Percentiles rank a stretch among this genome's conserved stretches.
These are phyloP conservation scores for Xiphophorus couchianus DNA, from an alignment of 2,113 vertebrate genomes.

Conservation along the genomic window DNA sequence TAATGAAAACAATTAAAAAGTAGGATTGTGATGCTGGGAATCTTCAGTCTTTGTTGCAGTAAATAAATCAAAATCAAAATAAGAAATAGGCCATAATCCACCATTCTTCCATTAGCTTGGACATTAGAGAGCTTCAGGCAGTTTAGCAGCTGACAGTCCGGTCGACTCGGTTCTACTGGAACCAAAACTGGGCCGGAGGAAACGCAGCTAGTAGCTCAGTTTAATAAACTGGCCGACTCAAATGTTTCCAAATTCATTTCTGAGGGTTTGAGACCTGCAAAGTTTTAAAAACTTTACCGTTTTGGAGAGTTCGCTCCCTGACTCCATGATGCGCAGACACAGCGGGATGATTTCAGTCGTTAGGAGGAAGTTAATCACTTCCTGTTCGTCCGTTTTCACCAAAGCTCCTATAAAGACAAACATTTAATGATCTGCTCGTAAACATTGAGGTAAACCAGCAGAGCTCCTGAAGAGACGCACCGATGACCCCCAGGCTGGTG, in stretches of 20 bases:
- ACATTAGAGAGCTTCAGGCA: too few relatives aligned
- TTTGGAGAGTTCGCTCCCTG: slow-evolving; percentile 98
- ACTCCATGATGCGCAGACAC: slow-evolving; percentile 98
- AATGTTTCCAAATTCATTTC: not conserved
- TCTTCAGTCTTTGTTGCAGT: not conserved
- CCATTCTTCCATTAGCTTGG: not conserved
- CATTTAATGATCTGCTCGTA: not conserved
- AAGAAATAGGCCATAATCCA: too few relatives aligned
- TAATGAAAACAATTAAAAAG: too few relatives aligned
- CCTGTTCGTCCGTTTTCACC: slow-evolving; percentile 98
- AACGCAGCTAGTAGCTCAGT: not conserved
- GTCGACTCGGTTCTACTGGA: too few relatives aligned
- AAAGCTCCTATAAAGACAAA: slow-evolving; percentile 84
- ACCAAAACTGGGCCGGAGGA: too few relatives aligned
- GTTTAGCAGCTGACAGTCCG: too few relatives aligned
- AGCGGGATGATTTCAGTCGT: slow-evolving; percentile 99
- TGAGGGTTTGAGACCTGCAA: not conserved
- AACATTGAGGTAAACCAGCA: not conserved
- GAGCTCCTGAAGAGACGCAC: slow-evolving; percentile 64
- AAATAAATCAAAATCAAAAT: not conserved
- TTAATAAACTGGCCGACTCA: not conserved
- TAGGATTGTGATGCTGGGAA: too few relatives aligned
- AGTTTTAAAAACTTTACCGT: slow-evolving; percentile 79
- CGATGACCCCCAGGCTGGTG: slow-evolving; percentile 96
- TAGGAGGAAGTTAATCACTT: slow-evolving; percentile 97